These are phyloP conservation scores for Heterotilapia buettikoferi DNA, from an alignment of 2,113 vertebrate species.

Conservation along the genomic window DNA sequence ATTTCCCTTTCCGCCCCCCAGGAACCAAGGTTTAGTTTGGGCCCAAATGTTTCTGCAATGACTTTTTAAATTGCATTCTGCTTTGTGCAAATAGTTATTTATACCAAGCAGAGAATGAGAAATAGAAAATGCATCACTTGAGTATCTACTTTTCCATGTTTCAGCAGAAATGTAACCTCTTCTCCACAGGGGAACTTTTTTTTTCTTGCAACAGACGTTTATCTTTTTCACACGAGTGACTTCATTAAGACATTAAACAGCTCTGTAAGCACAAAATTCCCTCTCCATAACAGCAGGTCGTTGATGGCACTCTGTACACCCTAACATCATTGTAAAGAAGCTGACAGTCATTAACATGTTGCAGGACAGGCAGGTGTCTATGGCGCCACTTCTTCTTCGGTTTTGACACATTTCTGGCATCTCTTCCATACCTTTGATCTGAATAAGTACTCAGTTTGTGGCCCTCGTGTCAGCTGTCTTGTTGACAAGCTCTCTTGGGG, in stretches of 20 bases:
- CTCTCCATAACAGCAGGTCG: neutral
- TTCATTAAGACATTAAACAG: neutral
- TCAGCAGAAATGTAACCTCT: neutral
- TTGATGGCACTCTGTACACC: neutral
- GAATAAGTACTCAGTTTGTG: slow-evolving; percentile 5
- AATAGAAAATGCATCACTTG: neutral
- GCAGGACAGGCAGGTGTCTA: neutral
- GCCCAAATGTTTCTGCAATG: neutral
- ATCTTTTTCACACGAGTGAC: neutral
- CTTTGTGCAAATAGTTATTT: slow-evolving; percentile 5
- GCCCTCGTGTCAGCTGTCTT: neutral
- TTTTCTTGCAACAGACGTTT: neutral
- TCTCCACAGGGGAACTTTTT: neutral
- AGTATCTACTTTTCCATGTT: neutral
- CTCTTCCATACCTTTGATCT: slow-evolving; percentile 30
- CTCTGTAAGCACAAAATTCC: neutral
- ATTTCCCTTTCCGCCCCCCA: neutral
- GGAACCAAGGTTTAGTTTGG: neutral
- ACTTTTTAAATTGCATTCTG: neutral
- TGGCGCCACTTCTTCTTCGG: neutral
- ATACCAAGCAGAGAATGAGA: neutral
- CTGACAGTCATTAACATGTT: slow-evolving; percentile 20
- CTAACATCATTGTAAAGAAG: neutral
- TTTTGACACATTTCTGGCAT: slow-evolving; percentile 23
- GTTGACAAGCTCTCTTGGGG: slow-evolving; percentile 32